Evolutionary conservation across 2,113 vertebrate species (phyloP), one percentile per base, ranked within the genome.

Genomic region (Tetrao urogallus): DNA sequence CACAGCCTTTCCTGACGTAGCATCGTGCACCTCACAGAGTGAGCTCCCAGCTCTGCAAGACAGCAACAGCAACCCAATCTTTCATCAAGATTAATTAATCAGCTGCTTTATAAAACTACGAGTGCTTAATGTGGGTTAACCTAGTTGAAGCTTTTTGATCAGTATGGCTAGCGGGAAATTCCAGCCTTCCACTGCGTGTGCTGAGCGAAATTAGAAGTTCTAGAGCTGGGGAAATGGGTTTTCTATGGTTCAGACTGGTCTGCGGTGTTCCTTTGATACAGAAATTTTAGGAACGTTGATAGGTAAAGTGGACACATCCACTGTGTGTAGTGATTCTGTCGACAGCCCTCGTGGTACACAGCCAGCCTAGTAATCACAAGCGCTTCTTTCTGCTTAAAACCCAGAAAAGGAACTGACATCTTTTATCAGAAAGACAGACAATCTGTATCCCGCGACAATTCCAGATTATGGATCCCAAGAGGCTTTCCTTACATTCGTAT

Each of bases 401-500:
- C 89, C 96, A 97, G 98, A 97, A 98, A 97, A 96, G 96, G 93
- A 98, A 67, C 96, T 98, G 98, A 98, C 97, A 97, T 98, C 98
- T 98, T 98, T 97, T 98, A 98, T 98, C 98, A 98, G 97, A 95
- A 98, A 98, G 97, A 97, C 97, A 98, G 98, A 98, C 98, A 98
- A 98, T 98, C 95, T 98, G 96, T 95, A 94, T 97, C 97, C 95
- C 87, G 54, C 98, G 98, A 98, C 97, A 97, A 97, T 97, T 97
- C 96, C 94, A 98, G 98, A 98, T 99, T 98, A 98, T 95, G 97
- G 98, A 98, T 98, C 99, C 97, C 97, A 97, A 98, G 98, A 98
- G 98, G 91, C 92, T 95, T 91, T 92, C 92, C 96, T 97, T 97
- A 94, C 96, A 92, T 95, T 92, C 72, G 86, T 94, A 97, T 98